A percentile compares a stretch with the other conserved stretches of the same genome.
Conservation (phyloP, 2,113 vertebrate species). For the Pantherophis guttatus region DNA sequence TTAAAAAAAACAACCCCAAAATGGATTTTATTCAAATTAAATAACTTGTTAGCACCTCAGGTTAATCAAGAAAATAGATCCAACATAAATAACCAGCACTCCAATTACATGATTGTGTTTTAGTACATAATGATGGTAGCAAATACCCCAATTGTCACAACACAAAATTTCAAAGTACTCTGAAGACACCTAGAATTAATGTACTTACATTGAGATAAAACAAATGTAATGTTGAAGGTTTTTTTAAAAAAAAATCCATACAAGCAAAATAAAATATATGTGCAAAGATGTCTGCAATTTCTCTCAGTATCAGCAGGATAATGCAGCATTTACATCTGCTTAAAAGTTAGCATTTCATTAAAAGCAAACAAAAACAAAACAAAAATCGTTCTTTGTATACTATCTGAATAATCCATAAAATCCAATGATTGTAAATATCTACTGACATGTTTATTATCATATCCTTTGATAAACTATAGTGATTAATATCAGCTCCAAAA, state of each 20-base stretch:
- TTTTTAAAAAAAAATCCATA: constrained; percentile 13
- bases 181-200: constrained; percentile 29
- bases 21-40: constrained; percentile 71
- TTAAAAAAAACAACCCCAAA: constrained; percentile 52
- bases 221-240: constrained; percentile 40
- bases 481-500: neutral
- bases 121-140: constrained; percentile 60
- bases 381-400: constrained; percentile 30
- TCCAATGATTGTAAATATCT: neutral
- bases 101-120: constrained; percentile 47
- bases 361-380: constrained; percentile 3
- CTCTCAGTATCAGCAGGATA: neutral
- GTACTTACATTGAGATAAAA: neutral
- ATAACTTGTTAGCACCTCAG: constrained; percentile 71
- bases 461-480: neutral
- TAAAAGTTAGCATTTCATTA: constrained; percentile 40
- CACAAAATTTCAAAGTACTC: constrained; percentile 8
- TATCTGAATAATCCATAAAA: constrained; percentile 4
- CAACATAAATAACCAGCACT: constrained; percentile 63
- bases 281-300: constrained; percentile 25
- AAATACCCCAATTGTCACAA: constrained; percentile 53
- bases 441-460: neutral
- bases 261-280: constrained; percentile 30
- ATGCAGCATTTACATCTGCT: constrained; percentile 9
- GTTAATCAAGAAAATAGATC: constrained; percentile 61